Base-by-base conservation (phyloP, 2,797 vertebrate species). In the Micromesistius poutassou region DNA sequence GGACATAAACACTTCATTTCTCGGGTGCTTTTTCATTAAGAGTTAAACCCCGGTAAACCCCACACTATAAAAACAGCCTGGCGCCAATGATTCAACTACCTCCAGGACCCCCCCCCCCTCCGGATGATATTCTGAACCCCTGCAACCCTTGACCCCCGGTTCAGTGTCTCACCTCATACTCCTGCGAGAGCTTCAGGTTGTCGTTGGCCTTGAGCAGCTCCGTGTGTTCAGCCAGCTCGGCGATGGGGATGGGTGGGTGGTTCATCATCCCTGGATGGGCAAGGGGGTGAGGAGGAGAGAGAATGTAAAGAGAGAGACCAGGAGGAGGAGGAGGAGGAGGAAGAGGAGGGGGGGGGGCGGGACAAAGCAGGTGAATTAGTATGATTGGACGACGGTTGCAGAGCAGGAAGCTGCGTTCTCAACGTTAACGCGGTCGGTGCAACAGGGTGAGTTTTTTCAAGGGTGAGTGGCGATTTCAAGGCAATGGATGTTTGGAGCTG, bases 191-290 rank as follows among this genome's bases (percentile, higher is more conserved):
- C 89, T 97, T 96, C 80, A 99, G 96, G 93, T 98, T 98, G 94
- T 99, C 98, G 30, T 99, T 99, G 91, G 98, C 98, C 90, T 98
- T 98, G 85, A 99, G 95, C 74, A 96, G 95, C 83, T 99, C 98
- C 0, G 96, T 98, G 94, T 99, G 97, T 87, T 99, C 97, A 0
- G 95, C 96, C 92, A 99, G 95, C 88, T 98, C 98, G 0, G 96
- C 91, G 87, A 98, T 96, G 0, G 97, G 95, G 87, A 99, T 97
- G n/a, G 97, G 97, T 0, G 97, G 98, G 90, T 99, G 98, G 93
- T 94, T 99, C 90, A 98, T 95, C 98, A 99, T 99, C 85, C 97
- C 98, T 99, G 92, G 73, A 85, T 16, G 28, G 78, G 87, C 80
- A 75, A 8, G 12, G 4, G 31, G 31, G n/a, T 13, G 84, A 38